phyloP scores from a whole-genome alignment of 2,113 vertebrate genomes.

The Sphyrna mokarran region DNA sequence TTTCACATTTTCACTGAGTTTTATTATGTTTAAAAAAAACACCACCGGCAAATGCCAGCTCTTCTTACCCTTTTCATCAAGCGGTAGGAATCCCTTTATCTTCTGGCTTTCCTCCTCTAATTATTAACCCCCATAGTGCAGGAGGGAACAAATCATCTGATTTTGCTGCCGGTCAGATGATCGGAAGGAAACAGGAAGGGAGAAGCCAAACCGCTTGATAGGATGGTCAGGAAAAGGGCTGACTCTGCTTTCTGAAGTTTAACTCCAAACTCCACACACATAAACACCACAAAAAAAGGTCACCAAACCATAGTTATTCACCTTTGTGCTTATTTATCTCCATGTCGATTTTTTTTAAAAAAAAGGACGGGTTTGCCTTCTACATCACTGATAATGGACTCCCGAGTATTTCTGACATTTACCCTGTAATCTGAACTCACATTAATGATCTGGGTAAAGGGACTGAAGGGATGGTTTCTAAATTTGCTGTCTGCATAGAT shows the following conservation, averaged over 20 bases:
- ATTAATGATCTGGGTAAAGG: neutral
- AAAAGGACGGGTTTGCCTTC: neutral
- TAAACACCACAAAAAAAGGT: neutral
- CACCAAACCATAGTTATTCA: neutral
- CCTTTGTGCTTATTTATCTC: neutral
- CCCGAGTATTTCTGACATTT: neutral
- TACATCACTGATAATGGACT: too few species aligned
- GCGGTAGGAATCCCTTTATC: neutral
- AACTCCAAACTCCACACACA: neutral
- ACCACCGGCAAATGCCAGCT: neutral
- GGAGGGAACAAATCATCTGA: neutral
- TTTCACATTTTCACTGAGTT: neutral
- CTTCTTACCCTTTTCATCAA: neutral
- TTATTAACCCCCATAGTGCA: neutral
- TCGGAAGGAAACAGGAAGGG: neutral
- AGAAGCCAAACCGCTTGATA: neutral
- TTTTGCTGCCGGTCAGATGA: slow-evolving; percentile 24
- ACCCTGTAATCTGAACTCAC: neutral
- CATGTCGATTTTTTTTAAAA: neutral
- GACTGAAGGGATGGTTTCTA: too few species aligned
- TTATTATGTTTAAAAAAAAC: neutral
- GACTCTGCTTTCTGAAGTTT: neutral
- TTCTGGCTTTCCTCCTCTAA: neutral
- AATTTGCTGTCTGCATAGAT: too few species aligned
- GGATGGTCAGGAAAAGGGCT: neutral